phyloP scores from a whole-genome alignment of 2,888 invertebrate species.

The Euzetes globulus region DNA sequence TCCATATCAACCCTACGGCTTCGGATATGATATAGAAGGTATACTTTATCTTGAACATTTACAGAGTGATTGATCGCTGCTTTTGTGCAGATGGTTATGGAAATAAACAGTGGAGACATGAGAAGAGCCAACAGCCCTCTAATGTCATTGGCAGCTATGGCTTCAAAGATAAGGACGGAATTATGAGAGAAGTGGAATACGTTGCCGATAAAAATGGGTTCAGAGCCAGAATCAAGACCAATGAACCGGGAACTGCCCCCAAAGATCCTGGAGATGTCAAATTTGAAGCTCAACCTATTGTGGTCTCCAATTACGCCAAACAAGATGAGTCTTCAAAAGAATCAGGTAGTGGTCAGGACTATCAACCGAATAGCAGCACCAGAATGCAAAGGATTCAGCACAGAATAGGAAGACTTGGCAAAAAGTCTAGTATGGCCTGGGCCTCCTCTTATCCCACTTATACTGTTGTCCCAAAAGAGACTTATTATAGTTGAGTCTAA shows the following conservation, averaged over 20 bases:
- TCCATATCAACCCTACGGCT: constrained; percentile 35
- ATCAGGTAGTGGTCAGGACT: not conserved
- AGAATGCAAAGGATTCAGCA: not conserved
- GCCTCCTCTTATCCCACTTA: too few relatives aligned
- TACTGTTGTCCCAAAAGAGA: too few relatives aligned
- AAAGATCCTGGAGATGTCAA: constrained; percentile 38
- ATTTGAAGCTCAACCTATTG: constrained; percentile 31
- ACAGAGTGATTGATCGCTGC: not conserved
- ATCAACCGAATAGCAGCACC: not conserved
- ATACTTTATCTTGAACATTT: not conserved
- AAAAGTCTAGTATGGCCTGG: too few relatives aligned
- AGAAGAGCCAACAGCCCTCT: constrained; percentile 31
- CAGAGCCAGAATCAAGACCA: constrained; percentile 37
- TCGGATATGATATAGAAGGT: constrained; percentile 37
- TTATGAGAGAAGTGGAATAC: constrained; percentile 36
- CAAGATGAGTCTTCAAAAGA: not conserved
- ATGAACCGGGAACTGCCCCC: constrained; percentile 38
- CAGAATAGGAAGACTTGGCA: too few relatives aligned
- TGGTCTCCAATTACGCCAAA: not conserved
- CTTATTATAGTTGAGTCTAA: too few relatives aligned
- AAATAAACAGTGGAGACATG: constrained; percentile 37
- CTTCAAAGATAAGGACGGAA: constrained; percentile 36
- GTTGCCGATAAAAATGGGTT: constrained; percentile 37
- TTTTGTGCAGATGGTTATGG: constrained; percentile 34
- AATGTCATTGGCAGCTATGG: constrained; percentile 36